Evolutionary conservation across 2,113 vertebrate genomes (phyloP), one percentile per base, ranked within the genome.

Genomic region (Thinocorus orbignyianus): DNA sequence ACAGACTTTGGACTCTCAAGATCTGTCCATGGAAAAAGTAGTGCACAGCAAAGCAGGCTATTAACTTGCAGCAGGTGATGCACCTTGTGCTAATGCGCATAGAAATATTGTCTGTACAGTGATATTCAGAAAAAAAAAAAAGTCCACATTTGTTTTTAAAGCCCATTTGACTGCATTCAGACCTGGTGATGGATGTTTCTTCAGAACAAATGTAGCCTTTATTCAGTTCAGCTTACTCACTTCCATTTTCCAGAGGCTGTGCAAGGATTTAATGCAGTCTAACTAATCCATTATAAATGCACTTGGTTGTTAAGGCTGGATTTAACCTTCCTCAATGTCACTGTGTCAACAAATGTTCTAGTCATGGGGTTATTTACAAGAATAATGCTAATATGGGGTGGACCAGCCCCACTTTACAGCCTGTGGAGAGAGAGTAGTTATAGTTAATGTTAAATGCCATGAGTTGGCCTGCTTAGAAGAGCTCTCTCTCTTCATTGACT

Each of bases 301-400:
- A 44, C 35, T 78, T 64, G 24, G 20, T 87, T 94, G 54, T 78
- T 87, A 95, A 95, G 86, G 44, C 52, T 76, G 57, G 44, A 76
- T 95, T 95, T 93, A 96, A 92, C 93, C 69, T 96, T 93, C 39
- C 26, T 91, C 69, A 78, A 55, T 81, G 73, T 92, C 91, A 89
- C 13, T 39, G 8, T 86, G 73, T 84, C 73, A 95, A 84, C 51
- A 83, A 89, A 91, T 52, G 65, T 57, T 89, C 33, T 44, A 65
- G 49, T 73, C 77, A 61, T n/a, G 44, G 26, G 17, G 35, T 5
- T 79, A 84, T 93, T 89, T 92, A 68, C 35, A 84, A 95, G 77
- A 95, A 76, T 91, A 89, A 87, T 89, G 65, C 37, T 72, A 81
- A 81, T 87, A 69, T 4, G 17, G 35, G 55, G 30, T 2, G 7